These are phyloP conservation scores for Morpho deidamia DNA, from an alignment of 2,888 invertebrate genomes.

Conservation along the genomic window DNA sequence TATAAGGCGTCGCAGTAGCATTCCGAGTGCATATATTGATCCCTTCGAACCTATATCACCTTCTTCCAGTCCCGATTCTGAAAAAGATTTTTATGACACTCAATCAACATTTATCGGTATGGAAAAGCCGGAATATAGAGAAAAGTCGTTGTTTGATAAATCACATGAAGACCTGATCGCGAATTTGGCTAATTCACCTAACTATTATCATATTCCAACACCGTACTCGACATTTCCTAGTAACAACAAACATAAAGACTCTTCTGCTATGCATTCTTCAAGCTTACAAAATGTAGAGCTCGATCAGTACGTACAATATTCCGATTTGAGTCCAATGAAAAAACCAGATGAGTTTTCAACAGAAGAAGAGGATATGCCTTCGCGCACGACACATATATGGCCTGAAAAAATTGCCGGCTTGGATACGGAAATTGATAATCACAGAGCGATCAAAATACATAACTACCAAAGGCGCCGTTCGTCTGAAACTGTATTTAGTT, in stretches of 20 bases:
- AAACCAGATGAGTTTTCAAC: slow-evolving; percentile 70
- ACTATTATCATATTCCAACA: slow-evolving; percentile 77
- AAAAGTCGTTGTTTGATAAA: slow-evolving; percentile 73
- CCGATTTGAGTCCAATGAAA: slow-evolving; percentile 53
- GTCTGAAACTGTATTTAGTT: slow-evolving; percentile 86
- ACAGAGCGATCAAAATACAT: slow-evolving; percentile 62
- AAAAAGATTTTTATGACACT: slow-evolving; percentile 80
- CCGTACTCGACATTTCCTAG: slow-evolving; percentile 81
- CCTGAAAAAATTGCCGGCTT: slow-evolving; percentile 73
- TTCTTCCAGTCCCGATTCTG: slow-evolving; percentile 83
- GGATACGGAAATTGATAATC: slow-evolving; percentile 69
- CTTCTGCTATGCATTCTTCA: slow-evolving; percentile 81
- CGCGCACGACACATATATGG: slow-evolving; percentile 74
- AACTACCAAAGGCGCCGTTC: slow-evolving; percentile 81
- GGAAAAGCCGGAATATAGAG: slow-evolving; percentile 69
- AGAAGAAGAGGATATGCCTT: slow-evolving; percentile 73
- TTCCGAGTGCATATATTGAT: slow-evolving; percentile 61
- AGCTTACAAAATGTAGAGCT: slow-evolving; percentile 85
- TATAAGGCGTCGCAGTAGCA: slow-evolving; percentile 53
- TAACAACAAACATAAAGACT: slow-evolving; percentile 76
- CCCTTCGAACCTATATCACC: slow-evolving; percentile 74
- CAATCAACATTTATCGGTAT: slow-evolving; percentile 62
- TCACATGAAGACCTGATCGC: slow-evolving; percentile 80
- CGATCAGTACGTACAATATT: slow-evolving; percentile 75
- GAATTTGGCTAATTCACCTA: slow-evolving; percentile 66